Evolutionary conservation across 2,888 invertebrate species (phyloP).

Genomic region (Lymantria monacha): DNA sequence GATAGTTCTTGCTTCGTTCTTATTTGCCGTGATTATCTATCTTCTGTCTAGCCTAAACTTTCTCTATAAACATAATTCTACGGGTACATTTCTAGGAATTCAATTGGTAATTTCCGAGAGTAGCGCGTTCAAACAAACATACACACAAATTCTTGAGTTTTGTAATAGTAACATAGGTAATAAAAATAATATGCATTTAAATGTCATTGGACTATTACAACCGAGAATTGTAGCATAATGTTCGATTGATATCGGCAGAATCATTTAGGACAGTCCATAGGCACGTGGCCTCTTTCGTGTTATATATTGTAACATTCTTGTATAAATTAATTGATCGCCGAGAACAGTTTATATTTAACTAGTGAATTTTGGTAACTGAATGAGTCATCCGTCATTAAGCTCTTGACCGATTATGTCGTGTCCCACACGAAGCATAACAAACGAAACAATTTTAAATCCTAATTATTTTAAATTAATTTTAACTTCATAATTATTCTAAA

Average conservation of each 20-base stretch:
- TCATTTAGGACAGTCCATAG: constrained; percentile 13
- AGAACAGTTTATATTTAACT: constrained; percentile 6
- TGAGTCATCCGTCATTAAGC: constrained; percentile 42
- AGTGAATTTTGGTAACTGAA: constrained; percentile 22
- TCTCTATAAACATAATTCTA: too few relatives aligned
- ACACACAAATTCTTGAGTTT: too few relatives aligned
- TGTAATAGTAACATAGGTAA: not conserved
- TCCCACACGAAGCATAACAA: constrained; percentile 13
- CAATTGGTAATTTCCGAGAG: too few relatives aligned
- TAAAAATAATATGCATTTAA: not conserved
- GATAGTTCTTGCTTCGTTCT: too few relatives aligned
- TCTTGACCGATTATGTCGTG: constrained; percentile 36
- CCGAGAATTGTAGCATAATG: constrained; percentile 14
- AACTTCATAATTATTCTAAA: not conserved
- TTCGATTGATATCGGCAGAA: constrained; percentile 19
- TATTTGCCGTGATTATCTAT: too few relatives aligned
- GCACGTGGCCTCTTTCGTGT: constrained; percentile 17
- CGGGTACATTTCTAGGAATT: too few relatives aligned
- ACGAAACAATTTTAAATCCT: not conserved
- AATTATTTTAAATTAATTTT: not conserved
- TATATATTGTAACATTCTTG: not conserved
- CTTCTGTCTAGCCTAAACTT: too few relatives aligned
- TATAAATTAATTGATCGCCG: not conserved
- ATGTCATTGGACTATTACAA: constrained; percentile 23
- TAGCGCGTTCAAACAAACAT: too few relatives aligned